These are phyloP conservation scores for Fukomys damarensis DNA, from an alignment of 2,113 vertebrate species.

Conservation along the genomic window DNA sequence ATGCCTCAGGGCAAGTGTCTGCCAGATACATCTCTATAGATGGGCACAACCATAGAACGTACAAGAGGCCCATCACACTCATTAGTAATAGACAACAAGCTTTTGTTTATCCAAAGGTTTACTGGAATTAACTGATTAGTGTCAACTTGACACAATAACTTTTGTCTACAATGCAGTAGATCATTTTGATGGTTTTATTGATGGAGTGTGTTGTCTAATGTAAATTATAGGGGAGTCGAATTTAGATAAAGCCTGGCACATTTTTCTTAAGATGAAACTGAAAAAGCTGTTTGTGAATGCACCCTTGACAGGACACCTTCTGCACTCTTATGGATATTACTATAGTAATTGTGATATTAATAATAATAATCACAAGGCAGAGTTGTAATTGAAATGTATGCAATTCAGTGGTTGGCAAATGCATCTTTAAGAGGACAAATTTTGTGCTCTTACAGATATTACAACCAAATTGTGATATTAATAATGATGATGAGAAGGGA, in stretches of 20 bases:
- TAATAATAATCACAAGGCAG: conserved; percentile 70
- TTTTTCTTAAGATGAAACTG: conserved; percentile 84
- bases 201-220: conserved; percentile 94
- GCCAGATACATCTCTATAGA: conserved; percentile 94
- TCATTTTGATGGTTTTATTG: conserved; percentile 93
- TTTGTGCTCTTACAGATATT: conserved; percentile 78
- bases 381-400: conserved; percentile 79
- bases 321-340: conserved; percentile 73
- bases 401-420: conserved; percentile 67
- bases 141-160: conserved; percentile 95
- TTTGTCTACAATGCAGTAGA: conserved; percentile 92
- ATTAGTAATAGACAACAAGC: conserved; percentile 95
- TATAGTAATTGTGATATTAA: conserved; percentile 77
- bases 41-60: conserved; percentile 89
- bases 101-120: conserved; percentile 97
- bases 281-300: conserved; percentile 81
- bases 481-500: conserved; percentile 76
- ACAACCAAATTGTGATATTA: conserved; percentile 81
- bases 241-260: conserved; percentile 82
- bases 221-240: conserved; percentile 86
- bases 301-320: conserved; percentile 82
- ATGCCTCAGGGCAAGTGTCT: conserved; percentile 96
- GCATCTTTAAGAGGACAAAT: conserved; percentile 70
- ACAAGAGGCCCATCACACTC: conserved; percentile 93
- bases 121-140: conserved; percentile 99